Base-by-base conservation (phyloP, 2,888 invertebrate species). In the Brachylomia viminalis region DNA sequence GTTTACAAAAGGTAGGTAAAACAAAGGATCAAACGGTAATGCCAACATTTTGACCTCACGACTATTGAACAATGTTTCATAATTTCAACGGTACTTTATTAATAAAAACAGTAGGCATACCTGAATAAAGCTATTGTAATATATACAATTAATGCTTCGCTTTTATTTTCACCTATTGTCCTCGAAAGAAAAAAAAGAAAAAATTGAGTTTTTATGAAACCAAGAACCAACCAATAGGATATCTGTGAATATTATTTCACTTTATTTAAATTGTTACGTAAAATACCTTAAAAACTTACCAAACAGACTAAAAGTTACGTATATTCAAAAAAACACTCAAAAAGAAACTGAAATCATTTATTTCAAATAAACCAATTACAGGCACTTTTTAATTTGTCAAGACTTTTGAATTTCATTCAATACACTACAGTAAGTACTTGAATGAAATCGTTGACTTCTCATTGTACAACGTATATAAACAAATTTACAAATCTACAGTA, bases 1-100 rank as follows among this genome's bases (percentile, higher is more conserved):
- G 58, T 61, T 52, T 61, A 49, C 27, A 38, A 58, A 69, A n/a
- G n/a, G n/a, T n/a, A n/a, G n/a, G 33, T 20, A 49, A 75, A 76
- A 83, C 67, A 83, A 84, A 69, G 56, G 42, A 81, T 69, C 64
- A 78, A 74, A 71, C 58, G n/a, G 15, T 54, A 58, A 66, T 49
- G 11, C 47, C 49, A 59, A 68, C 54, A 13, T 56, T 64, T 49
- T 67, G n/a, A 70, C 58, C 38, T 68, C 49, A 62, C 56, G 13
- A 23, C 58, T 78, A 52, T 61, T 64, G n/a, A 69, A 64, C 23
- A 56, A 71, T 62, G 66, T 72, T 75, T 59, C 20, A 61, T 56
- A 61, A 70, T 70, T 61, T 54, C 33, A 56, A 49, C 30, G 11
- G 17, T 77, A 33, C 30, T 54, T 78, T 54, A 54, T 20, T 54